Base-by-base conservation (phyloP, 2,797 vertebrate species). In the Sebastes jordani region DNA sequence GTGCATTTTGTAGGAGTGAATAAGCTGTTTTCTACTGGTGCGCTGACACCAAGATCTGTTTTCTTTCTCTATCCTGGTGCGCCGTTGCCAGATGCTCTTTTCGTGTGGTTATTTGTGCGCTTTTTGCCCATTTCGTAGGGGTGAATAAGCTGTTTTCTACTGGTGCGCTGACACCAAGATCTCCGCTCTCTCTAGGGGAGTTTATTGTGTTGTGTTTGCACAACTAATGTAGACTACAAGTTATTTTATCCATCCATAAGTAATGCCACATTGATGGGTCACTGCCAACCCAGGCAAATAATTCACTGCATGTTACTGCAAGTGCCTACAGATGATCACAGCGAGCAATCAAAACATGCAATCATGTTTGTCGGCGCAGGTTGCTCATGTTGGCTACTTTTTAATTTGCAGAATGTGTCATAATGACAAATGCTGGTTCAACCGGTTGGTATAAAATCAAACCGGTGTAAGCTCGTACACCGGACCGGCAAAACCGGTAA, bases 281-380 rank as follows among this genome's bases (percentile, higher is more conserved):
- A 62, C 30, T 34, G 60, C 20, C n/a, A 0, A 36, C 32, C 34
- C n/a, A 13, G 60, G 32, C 32, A 34, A 62, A 36, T 2, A 62
- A 22, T 22, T 22, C 13, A n/a, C 29, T 6, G 10, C 59, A 32
- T 5, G 2, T 34, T 32, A n/a, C 20, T 34, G 10, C 61, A 7
- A 46, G 16, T 46, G 42, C 42, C 16, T 74, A 78, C 77, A 85
- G 81, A 72, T 66, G 71, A 87, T 80, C 73, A 81, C 30, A 80
- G 34, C 0, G 14, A 80, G 78, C 68, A 36, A 63, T 78, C 63
- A 82, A 78, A 61, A 68, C 46, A 78, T 46, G 34, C 54, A 58
- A 46, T 42, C 38, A 42, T 42, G 38, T 42, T 42, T 6, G 38
- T 42, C 13, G 13, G 13, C 13, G 14, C 38, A 42, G 14, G 38